phyloP scores from a whole-genome alignment of 2,888 invertebrate genomes.

The Ganaspis brasiliensis region DNA sequence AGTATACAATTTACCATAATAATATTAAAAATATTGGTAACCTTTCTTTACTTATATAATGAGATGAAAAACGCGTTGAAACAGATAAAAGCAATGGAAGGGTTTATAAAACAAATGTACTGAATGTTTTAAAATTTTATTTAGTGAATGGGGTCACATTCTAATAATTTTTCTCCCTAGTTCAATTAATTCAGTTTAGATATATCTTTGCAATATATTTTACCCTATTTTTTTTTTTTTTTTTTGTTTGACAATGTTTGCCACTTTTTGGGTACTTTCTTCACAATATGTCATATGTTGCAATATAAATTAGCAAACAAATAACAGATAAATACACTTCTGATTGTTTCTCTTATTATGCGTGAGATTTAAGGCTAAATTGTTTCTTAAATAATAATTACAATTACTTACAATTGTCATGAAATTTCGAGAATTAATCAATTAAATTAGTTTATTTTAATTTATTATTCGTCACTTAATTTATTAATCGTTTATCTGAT shows the following conservation, averaged over 20 bases:
- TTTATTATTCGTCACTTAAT: neutral
- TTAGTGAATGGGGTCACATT: constrained; percentile 4
- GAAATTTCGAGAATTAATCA: constrained; percentile 9
- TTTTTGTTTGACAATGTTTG: neutral
- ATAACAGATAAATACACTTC: constrained; percentile 29
- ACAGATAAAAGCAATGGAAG: neutral
- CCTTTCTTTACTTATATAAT: neutral
- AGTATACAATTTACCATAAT: no score
- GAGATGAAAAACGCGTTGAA: neutral
- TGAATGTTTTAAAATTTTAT: constrained; percentile 7
- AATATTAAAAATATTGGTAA: no score
- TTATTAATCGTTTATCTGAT: neutral
- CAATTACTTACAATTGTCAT: constrained; percentile 8
- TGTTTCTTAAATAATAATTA: constrained; percentile 41
- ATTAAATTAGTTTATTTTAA: no score
- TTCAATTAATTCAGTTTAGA: neutral
- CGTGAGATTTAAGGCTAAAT: constrained; percentile 23
- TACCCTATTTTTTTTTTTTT: neutral
- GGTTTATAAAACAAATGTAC: neutral
- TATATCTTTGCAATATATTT: neutral
- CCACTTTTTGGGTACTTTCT: constrained; percentile 9
- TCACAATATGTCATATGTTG: neutral
- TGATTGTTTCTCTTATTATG: constrained; percentile 30
- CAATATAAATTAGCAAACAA: neutral
- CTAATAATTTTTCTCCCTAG: neutral